These are phyloP conservation scores for Amphiduros pacificus DNA, from an alignment of 2,888 invertebrate genomes.

Conservation along the genomic window DNA sequence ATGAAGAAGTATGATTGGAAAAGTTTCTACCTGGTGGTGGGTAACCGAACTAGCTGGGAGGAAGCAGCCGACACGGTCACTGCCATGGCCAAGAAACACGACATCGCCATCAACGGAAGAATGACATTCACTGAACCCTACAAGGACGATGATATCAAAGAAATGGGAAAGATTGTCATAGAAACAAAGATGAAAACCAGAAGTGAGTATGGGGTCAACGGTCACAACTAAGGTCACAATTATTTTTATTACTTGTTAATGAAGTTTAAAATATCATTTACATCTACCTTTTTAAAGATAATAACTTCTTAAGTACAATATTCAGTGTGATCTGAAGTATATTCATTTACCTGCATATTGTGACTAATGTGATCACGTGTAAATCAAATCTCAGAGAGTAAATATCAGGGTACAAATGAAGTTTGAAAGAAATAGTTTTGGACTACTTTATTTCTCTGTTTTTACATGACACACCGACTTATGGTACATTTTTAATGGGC, in stretches of 20 bases:
- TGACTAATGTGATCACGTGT: too few species aligned
- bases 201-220: slow-evolving; percentile 65
- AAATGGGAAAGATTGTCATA: slow-evolving; percentile 67
- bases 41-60: slow-evolving; percentile 36
- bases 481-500: too few species aligned
- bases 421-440: too few species aligned
- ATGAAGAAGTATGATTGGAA: slow-evolving; percentile 67
- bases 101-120: slow-evolving; percentile 75
- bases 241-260: not conserved
- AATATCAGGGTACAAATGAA: too few species aligned
- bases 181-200: slow-evolving; percentile 77
- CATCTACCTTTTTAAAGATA: too few species aligned
- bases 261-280: not conserved
- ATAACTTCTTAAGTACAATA: too few species aligned
- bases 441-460: too few species aligned
- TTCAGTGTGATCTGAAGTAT: too few species aligned
- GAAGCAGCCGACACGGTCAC: slow-evolving; percentile 76
- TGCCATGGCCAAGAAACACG: slow-evolving; percentile 71
- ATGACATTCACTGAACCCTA: slow-evolving; percentile 60
- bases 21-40: slow-evolving; percentile 70
- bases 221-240: not conserved
- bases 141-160: slow-evolving; percentile 15
- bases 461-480: too few species aligned
- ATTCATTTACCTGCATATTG: too few species aligned
- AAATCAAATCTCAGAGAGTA: too few species aligned